Conservation (phyloP, 1,140 invertebrate species). For the Laodelphax striatellus region DNA sequence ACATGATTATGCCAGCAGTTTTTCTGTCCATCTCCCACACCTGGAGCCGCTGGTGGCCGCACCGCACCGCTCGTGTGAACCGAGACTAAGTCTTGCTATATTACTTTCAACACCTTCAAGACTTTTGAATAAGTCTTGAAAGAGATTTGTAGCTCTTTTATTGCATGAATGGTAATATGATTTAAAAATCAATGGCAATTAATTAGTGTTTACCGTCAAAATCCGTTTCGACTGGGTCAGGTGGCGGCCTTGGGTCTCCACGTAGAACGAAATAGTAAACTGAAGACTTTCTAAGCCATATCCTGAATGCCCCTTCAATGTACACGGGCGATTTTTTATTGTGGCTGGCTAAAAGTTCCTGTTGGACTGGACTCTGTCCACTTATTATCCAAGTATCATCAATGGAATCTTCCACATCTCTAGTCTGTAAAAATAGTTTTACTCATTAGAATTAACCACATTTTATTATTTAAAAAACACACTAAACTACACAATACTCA, state of each 20-base stretch:
- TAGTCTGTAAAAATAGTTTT: conserved; percentile 35
- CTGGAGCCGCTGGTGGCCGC: too few relatives aligned
- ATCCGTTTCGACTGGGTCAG: neutral
- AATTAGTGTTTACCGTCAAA: conserved; percentile 59
- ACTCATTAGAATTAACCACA: neutral
- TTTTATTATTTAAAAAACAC: neutral
- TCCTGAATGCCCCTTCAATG: conserved; percentile 76
- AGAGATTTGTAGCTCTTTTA: too few relatives aligned
- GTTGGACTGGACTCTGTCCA: conserved; percentile 70
- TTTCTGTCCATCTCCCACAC: too few relatives aligned
- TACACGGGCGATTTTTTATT: conserved; percentile 55
- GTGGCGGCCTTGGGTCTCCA: conserved; percentile 39
- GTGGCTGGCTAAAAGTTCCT: conserved; percentile 58
- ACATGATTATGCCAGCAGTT: too few relatives aligned
- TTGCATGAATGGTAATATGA: too few relatives aligned
- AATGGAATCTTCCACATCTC: conserved; percentile 56
- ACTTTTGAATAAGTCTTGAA: too few relatives aligned
- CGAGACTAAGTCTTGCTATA: too few relatives aligned
- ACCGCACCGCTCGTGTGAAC: too few relatives aligned
- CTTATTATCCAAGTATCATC: conserved; percentile 93
- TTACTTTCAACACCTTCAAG: too few relatives aligned
- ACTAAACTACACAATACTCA: neutral
- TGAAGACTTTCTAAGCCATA: conserved; percentile 62
- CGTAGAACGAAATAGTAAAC: conserved; percentile 80
- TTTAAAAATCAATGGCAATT: too few relatives aligned